Evolutionary conservation across 2,888 invertebrate species (phyloP).

Genomic region (Ypsolopha scabrella): DNA sequence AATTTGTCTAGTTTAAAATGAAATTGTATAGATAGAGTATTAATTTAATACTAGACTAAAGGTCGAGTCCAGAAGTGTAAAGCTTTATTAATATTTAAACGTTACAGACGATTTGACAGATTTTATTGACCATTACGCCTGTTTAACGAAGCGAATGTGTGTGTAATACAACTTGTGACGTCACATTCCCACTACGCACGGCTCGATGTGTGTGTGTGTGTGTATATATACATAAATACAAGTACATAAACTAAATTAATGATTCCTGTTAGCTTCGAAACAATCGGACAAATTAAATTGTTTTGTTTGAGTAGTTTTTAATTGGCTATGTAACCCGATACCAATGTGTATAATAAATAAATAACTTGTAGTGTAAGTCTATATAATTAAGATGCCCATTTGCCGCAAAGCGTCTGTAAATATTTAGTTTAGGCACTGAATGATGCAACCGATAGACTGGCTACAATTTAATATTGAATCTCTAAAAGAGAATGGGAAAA

Average conservation of each 20-base stretch:
- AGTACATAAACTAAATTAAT: no score
- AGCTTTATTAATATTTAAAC: conserved; percentile 5
- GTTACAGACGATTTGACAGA: not conserved
- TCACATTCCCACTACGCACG: no score
- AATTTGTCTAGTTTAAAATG: not conserved
- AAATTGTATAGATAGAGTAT: not conserved
- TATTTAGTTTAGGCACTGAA: conserved; percentile 37
- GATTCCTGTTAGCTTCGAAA: no score
- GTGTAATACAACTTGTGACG: no score
- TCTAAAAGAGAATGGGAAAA: conserved; percentile 42
- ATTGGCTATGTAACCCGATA: not conserved
- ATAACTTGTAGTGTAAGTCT: not conserved
- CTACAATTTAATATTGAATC: conserved; percentile 46
- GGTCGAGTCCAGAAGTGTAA: conserved; percentile 5
- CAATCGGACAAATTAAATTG: no score
- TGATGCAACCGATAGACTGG: conserved; percentile 49
- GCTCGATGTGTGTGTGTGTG: no score
- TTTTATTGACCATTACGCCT: no score
- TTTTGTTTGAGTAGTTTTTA: not conserved
- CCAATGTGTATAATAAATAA: not conserved
- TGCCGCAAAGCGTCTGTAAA: conserved; percentile 54
- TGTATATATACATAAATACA: no score
- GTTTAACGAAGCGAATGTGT: no score
- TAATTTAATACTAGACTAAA: conserved; percentile 7
- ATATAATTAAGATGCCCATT: conserved; percentile 16